phyloP scores from a whole-genome alignment of 92 coral and sea anemone genomes.

The Montipora capitata region DNA sequence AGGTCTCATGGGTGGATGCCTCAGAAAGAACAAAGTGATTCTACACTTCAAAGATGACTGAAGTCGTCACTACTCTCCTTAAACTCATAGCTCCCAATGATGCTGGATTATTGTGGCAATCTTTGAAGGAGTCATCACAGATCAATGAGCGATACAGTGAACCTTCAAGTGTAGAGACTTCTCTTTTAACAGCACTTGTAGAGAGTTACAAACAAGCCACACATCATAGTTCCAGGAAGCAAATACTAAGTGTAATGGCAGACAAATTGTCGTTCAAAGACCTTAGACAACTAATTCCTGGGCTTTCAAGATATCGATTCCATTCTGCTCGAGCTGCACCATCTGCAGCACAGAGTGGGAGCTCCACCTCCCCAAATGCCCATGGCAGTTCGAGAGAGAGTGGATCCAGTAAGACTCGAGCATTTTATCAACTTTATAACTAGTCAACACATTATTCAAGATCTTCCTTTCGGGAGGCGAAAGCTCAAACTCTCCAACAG shows the following conservation, averaged over 20 bases:
- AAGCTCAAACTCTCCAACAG: too few species aligned
- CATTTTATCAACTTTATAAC: constrained; percentile 67
- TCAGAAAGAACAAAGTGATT: too few species aligned
- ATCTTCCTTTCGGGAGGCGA: constrained; percentile 55
- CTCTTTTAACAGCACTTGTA: constrained; percentile 31
- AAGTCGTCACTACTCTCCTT: too few species aligned
- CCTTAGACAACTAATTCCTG: constrained; percentile 47
- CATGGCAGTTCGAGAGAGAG: constrained; percentile 2
- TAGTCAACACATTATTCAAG: constrained; percentile 43
- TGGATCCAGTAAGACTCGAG: constrained; percentile 38
- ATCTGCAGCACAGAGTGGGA: constrained; percentile 26
- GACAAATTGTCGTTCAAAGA: constrained; percentile 42
- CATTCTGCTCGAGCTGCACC: constrained; percentile 39
- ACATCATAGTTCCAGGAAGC: constrained; percentile 26
- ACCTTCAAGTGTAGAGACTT: constrained; percentile 27
- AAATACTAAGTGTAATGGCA: constrained; percentile 49
- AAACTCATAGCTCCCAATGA: too few species aligned
- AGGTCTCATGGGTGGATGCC: too few species aligned
- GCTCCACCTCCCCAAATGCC: neutral
- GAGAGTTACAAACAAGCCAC: constrained; percentile 69
- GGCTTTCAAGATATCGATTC: constrained; percentile 37
- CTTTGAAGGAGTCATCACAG: constrained; percentile 30
- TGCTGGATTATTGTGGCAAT: too few species aligned
- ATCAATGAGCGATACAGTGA: constrained; percentile 26
- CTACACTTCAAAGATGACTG: too few species aligned